Percentiles rank a stretch among this genome's conserved stretches.
These are phyloP conservation scores for Sturnus vulgaris DNA, from an alignment of 2,113 vertebrate species.

Conservation along the genomic window DNA sequence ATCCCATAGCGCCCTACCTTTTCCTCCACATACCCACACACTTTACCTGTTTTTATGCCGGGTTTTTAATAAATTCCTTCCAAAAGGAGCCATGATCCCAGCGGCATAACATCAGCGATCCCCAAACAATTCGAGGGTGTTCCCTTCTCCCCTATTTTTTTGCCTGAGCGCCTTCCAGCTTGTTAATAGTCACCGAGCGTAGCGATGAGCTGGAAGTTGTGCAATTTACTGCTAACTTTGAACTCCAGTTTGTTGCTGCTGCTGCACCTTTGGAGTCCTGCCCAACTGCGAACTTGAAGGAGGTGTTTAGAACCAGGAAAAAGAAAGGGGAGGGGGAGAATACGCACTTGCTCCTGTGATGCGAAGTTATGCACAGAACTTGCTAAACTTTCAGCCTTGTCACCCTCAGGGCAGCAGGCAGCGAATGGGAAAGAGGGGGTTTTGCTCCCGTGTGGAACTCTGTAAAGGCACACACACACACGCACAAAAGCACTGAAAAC, in stretches of 20 bases:
- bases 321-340: not conserved
- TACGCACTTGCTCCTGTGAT: slow-evolving; percentile 56
- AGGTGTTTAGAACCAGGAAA: slow-evolving; percentile 68
- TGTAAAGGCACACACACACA: not conserved
- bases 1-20: not conserved
- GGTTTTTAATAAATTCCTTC: slow-evolving; percentile 88
- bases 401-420: slow-evolving; percentile 39
- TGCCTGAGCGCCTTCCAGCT: slow-evolving; percentile 46
- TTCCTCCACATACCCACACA: not conserved
- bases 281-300: slow-evolving; percentile 70
- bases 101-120: slow-evolving; percentile 24
- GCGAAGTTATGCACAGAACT: slow-evolving; percentile 55
- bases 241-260: slow-evolving; percentile 72
- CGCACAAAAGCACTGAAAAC: not conserved
- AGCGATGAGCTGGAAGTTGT: slow-evolving; percentile 74
- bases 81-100: slow-evolving; percentile 88
- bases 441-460: slow-evolving; percentile 14
- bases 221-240: slow-evolving; percentile 78
- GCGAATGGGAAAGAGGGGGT: slow-evolving; percentile 8
- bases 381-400: slow-evolving; percentile 53
- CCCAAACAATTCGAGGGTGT: slow-evolving; percentile 13
- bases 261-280: slow-evolving; percentile 77
- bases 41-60: slow-evolving; percentile 89
- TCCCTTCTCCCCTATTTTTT: slow-evolving; percentile 31
- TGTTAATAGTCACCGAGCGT: slow-evolving; percentile 62